These are phyloP conservation scores for Elgaria multicarinata DNA, from an alignment of 2,113 vertebrate genomes.

Conservation along the genomic window DNA sequence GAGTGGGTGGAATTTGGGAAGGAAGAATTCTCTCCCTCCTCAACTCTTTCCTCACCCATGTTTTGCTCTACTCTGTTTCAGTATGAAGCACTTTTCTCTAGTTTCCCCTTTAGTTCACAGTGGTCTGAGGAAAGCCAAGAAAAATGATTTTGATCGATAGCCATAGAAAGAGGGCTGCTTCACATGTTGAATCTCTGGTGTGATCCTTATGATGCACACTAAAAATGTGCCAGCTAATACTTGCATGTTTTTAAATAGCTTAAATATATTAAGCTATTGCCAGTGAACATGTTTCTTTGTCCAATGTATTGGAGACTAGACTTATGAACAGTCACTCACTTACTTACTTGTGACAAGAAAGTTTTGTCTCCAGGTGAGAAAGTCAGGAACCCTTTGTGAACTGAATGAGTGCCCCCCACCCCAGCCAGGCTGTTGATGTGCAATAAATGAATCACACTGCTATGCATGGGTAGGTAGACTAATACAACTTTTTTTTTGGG, in stretches of 20 bases:
- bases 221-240: background rate
- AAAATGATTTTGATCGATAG: background rate
- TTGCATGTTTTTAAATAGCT: background rate
- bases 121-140: background rate
- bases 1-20: background rate
- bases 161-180: background rate
- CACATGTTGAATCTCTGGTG: background rate
- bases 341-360: background rate
- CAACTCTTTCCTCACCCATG: background rate
- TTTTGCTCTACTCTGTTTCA: background rate
- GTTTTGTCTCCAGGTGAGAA: background rate
- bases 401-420: background rate
- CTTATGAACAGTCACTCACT: background rate
- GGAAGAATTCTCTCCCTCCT: background rate
- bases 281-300: background rate
- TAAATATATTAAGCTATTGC: too few species aligned
- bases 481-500: background rate
- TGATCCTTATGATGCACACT: background rate
- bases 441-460: background rate
- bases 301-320: too few species aligned
- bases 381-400: background rate
- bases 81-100: background rate
- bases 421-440: background rate
- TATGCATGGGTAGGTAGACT: background rate
- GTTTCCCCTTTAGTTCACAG: conserved; percentile 3